Base-by-base conservation (phyloP, 2,113 vertebrate species). In the Oreocharis arfaki region DNA sequence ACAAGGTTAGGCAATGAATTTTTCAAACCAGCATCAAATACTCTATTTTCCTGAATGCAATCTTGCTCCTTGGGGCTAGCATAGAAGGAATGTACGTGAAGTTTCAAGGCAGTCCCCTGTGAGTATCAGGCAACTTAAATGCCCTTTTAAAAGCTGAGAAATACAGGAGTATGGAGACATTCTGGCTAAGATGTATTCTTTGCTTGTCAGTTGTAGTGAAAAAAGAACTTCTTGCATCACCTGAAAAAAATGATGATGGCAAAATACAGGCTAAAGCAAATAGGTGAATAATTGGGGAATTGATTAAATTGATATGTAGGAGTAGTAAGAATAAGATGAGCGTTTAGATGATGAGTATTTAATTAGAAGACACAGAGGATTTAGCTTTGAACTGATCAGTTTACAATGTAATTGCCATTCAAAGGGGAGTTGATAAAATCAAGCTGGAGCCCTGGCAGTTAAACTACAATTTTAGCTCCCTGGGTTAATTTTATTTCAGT, bases 11-110 rank as follows among this genome's bases (percentile, higher is more conserved):
- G 74, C 70, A 94, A 84, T 93, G 80, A 92, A 95, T 89, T 95
- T 93, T 96, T 97, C 85, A 94, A 96, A 71, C 52, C 61, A 89
- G 73, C 74, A 87, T 92, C 87, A 95, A 94, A 78, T 94, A 55
- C 82, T 67, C 7, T 68, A 27, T 95, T 96, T 93, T 94, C 70
- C 69, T 94, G 86, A 90, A 92, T 61, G 57, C 41, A 68, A 0
- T 87, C 81, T 84, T 93, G 61, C 44, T 96, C 69, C 77, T 89
- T 92, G 42, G 83, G 74, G 73, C 89, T 27, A 60, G 24, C 9
- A 8, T 57, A 76, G 93, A 87, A 76, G 73, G 61, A 93, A 61
- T 26, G 33, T 82, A 52, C 1, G 2, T 5, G 32, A 60, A 82
- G 68, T 90, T 96, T 94, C 84, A 91, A 79, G 60, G 68, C 56